Conservation (phyloP, 1,140 invertebrate genomes). For the Hetaerina americana region DNA sequence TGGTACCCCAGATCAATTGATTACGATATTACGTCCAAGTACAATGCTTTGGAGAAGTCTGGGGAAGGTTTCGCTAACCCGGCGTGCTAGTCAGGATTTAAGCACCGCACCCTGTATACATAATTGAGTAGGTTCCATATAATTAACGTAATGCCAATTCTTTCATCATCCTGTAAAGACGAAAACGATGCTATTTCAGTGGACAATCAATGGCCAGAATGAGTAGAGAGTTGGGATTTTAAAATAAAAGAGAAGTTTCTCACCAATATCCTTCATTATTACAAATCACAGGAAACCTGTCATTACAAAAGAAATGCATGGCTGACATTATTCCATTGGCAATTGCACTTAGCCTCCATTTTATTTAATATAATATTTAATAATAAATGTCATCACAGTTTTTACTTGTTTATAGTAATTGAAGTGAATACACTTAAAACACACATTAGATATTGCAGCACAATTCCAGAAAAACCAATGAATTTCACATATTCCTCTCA, state of each 20-base stretch:
- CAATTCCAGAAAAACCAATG: not conserved
- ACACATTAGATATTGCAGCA: not conserved
- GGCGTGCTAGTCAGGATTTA: too few species aligned
- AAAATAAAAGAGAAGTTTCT: not conserved
- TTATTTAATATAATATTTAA: not conserved
- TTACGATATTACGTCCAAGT: too few species aligned
- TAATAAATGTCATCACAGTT: not conserved
- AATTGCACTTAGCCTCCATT: not conserved
- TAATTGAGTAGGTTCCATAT: too few species aligned
- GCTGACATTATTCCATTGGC: not conserved
- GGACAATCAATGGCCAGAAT: too few species aligned
- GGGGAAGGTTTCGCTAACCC: too few species aligned
- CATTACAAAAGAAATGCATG: not conserved
- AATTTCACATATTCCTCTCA: not conserved
- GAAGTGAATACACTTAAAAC: not conserved
- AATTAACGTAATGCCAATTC: too few species aligned
- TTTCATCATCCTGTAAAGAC: too few species aligned
- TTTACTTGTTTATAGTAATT: constrained; percentile 1
- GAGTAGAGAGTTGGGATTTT: not conserved
- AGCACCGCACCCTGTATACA: too few species aligned
- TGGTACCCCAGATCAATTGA: too few species aligned
- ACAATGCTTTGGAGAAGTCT: too few species aligned
- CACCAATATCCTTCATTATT: not conserved
- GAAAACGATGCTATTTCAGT: too few species aligned
- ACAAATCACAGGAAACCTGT: not conserved